Conservation (phyloP, 2,797 vertebrate species). For the Microtus obscurus region DNA sequence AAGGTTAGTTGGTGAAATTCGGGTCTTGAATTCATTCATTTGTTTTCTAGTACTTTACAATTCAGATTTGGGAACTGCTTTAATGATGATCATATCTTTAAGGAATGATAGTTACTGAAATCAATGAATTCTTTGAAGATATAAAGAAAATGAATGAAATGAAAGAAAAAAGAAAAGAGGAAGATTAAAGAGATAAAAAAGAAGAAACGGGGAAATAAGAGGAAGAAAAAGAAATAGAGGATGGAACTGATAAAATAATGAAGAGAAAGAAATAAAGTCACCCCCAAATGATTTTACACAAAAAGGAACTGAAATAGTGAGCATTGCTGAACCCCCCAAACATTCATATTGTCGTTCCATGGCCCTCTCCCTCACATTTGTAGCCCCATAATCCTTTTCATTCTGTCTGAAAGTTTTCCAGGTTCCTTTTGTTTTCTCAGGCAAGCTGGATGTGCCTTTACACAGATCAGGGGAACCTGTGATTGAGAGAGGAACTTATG, state of each 20-base stretch:
- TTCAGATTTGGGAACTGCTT: not conserved
- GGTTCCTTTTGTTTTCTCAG: not conserved
- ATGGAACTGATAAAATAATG: fast-evolving
- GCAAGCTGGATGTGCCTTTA: not conserved
- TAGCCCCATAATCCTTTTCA: not conserved
- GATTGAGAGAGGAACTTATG: not conserved
- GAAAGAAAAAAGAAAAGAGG: not conserved
- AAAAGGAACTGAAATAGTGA: not conserved
- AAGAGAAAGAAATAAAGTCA: not conserved
- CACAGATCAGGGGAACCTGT: fast-evolving
- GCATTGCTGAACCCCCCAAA: not conserved
- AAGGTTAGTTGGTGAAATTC: not conserved
- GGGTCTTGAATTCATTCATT: not conserved
- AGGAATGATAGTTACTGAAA: not conserved
- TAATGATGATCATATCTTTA: not conserved
- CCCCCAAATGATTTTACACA: not conserved
- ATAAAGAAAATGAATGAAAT: not conserved
- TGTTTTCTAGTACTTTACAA: not conserved
- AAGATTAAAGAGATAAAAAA: too few species aligned
- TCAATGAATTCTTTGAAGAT: not conserved
- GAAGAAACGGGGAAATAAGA: not conserved
- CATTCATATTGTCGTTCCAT: not conserved
- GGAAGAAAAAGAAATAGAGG: not conserved
- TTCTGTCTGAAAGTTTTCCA: not conserved
- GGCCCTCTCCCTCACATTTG: fast-evolving